Percentiles rank a stretch among this genome's conserved stretches.
These are phyloP conservation scores for Pseudomugil gertrudae DNA, from an alignment of 2,797 vertebrate genomes.

Conservation along the genomic window DNA sequence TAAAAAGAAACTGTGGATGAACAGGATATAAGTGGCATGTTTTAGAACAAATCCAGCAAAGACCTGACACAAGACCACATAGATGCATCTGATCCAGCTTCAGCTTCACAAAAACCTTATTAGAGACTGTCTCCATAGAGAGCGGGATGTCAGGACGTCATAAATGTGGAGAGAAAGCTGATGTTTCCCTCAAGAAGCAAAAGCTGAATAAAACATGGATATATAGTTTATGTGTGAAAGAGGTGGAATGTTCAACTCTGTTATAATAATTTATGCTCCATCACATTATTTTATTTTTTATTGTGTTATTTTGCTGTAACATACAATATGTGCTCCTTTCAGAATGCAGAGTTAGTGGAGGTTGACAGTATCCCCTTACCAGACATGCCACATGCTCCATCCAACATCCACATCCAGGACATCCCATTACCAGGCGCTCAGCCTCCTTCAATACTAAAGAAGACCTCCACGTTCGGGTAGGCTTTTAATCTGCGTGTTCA, in stretches of 20 bases:
- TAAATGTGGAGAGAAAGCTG: no score
- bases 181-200: no score
- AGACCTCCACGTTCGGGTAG: slow-evolving; percentile 91
- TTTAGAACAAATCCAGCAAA: no score
- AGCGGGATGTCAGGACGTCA: no score
- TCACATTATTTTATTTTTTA: background rate
- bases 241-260: no score
- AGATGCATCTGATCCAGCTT: no score
- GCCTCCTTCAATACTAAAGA: slow-evolving; percentile 97
- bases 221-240: background rate
- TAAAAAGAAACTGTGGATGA: no score
- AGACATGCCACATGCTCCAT: slow-evolving; percentile 98
- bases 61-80: no score
- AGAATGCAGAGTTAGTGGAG: slow-evolving; percentile 98
- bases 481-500: background rate
- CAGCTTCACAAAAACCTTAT: no score
- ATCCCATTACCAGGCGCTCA: slow-evolving; percentile 97
- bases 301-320: background rate
- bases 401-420: slow-evolving; percentile 97
- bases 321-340: slow-evolving; percentile 22
- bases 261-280: background rate
- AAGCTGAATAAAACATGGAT: background rate
- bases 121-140: no score
- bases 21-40: no score
- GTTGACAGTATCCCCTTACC: slow-evolving; percentile 99